Evolutionary conservation across 2,797 vertebrate genomes (phyloP), one percentile per base, ranked within the genome.

Genomic region (Hypotaenidia okinawae): DNA sequence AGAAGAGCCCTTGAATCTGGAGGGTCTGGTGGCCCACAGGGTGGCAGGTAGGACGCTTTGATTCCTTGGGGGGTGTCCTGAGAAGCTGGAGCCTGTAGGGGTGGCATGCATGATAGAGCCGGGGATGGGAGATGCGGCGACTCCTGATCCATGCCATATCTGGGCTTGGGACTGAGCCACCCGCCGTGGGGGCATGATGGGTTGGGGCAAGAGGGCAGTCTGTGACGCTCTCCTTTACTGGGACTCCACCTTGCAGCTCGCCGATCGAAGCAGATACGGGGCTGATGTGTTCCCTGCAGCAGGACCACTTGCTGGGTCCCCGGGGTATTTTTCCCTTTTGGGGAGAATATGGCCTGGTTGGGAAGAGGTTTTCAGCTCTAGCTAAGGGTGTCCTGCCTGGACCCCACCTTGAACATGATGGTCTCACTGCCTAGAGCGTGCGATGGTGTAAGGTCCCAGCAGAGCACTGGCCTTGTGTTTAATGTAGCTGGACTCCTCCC

Each of bases 11-110:
- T 98, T 99, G 97, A 99, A 98, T 73, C 97, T 99, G 87, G 99
- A 99, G 94, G 99, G 99, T 62, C 98, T 99, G 93, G 99, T 99
- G 93, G 99, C 99, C 83, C 99, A 99, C 75, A 98, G 99, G 90
- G 98, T 99, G 75, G 99, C 99, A 98, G 99, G 99, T 99, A 99
- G 98, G 98, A 70, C 35, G 59, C 96, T 87, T 88, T 80, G 76
- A 63, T 96, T 75, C 80, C 88, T 90, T 51, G 66, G 23, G 88
- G 67, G 45, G 7, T 87, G 87, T 95, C 82, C 73, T 2, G 1
- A 62, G 73, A 64, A 77, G 52, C 84, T 0, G 4, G 54, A 89
- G 41, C 25, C 16, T 1, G 0, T 0, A 2, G 62, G 51, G 64
- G n/a, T 82, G 35, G 80, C 45, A 9, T 54, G 80, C 49, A 37